Evolutionary conservation across 53 echinoderm and acorn worm genomes (phyloP).

Genomic region (Echinometra lucunter): DNA sequence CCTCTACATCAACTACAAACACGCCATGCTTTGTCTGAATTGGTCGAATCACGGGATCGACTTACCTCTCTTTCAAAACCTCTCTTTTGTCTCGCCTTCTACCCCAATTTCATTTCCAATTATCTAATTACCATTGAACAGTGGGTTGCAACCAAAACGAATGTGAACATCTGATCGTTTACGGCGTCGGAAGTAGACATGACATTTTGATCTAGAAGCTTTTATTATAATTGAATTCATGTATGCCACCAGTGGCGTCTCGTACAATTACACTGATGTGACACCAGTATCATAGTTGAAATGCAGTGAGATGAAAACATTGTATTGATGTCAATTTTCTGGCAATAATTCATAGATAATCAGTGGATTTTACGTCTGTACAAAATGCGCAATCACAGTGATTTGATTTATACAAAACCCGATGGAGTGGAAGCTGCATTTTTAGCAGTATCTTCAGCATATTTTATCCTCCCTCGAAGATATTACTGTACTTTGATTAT

Average conservation of each 20-base stretch:
- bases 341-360: too few relatives aligned
- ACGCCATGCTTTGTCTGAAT: slow-evolving; percentile 57
- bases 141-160: slow-evolving; percentile 6
- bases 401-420: not conserved
- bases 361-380: too few relatives aligned
- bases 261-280: not conserved
- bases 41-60: slow-evolving; percentile 35
- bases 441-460: not conserved
- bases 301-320: not conserved
- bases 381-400: not conserved
- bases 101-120: slow-evolving; percentile 59
- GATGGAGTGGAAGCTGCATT: too few relatives aligned
- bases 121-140: slow-evolving; percentile 49
- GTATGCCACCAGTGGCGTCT: not conserved
- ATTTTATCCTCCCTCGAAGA: too few relatives aligned
- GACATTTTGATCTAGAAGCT: slow-evolving; percentile 18
- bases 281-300: not conserved
- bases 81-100: slow-evolving; percentile 64
- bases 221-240: slow-evolving; percentile 43
- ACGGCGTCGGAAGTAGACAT: not conserved
- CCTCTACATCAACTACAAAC: slow-evolving; percentile 48
- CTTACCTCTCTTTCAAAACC: slow-evolving; percentile 37
- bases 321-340: too few relatives aligned
- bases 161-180: slow-evolving; percentile 27
- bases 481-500: too few relatives aligned